phyloP scores from a whole-genome alignment of 1,140 invertebrate genomes.

The Tenebrio molitor region DNA sequence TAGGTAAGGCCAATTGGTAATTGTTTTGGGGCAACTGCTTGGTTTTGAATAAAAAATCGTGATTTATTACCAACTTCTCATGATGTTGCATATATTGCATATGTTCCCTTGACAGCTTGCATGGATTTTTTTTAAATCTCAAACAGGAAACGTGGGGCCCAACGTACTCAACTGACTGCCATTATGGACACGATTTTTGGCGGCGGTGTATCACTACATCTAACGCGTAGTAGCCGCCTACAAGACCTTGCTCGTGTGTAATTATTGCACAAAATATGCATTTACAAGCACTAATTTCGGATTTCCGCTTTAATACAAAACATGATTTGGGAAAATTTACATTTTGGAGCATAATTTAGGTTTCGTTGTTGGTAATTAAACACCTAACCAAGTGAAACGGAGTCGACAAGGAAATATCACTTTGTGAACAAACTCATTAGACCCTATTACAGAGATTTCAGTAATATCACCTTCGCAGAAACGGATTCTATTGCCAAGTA shows the following conservation, averaged over 20 bases:
- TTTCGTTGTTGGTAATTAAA: slow-evolving; percentile 38
- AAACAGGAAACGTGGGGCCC: slow-evolving; percentile 29
- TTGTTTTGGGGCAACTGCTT: slow-evolving; percentile 48
- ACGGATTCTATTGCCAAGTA: slow-evolving; percentile 24
- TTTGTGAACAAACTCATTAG: slow-evolving; percentile 1
- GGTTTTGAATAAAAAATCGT: slow-evolving; percentile 47
- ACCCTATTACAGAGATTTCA: not conserved
- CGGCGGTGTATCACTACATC: slow-evolving; percentile 6
- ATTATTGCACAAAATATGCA: slow-evolving; percentile 43
- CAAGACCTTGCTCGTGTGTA: slow-evolving; percentile 30
- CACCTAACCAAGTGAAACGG: slow-evolving; percentile 22
- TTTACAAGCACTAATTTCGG: slow-evolving; percentile 39
- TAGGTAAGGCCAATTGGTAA: slow-evolving; percentile 49
- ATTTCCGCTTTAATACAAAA: slow-evolving; percentile 42
- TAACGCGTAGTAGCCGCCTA: slow-evolving; percentile 20
- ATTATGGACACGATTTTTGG: slow-evolving; percentile 10
- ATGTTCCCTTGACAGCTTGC: slow-evolving; percentile 46
- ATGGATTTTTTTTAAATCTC: slow-evolving; percentile 50
- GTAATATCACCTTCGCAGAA: slow-evolving; percentile 4
- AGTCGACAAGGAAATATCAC: slow-evolving; percentile 10
- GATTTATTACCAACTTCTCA: slow-evolving; percentile 49
- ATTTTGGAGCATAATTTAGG: slow-evolving; percentile 32
- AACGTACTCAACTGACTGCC: slow-evolving; percentile 16
- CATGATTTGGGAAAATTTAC: slow-evolving; percentile 46
- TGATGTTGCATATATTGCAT: slow-evolving; percentile 52